Conservation (phyloP, 2,888 invertebrate genomes). For the Chymomyza caudatula region DNA sequence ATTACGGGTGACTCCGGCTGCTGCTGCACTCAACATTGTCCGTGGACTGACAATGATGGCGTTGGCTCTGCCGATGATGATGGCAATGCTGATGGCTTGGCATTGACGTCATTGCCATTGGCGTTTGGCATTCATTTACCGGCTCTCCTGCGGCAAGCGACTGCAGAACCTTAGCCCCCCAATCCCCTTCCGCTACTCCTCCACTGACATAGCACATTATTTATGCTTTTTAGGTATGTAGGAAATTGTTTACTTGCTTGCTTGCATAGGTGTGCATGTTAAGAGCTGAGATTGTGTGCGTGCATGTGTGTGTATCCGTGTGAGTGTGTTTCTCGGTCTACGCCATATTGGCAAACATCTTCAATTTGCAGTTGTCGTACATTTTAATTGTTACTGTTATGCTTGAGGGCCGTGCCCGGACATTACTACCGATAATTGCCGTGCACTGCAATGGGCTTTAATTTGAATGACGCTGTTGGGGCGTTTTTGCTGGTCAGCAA, state of each 20-base stretch:
- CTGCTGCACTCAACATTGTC: conserved; percentile 37
- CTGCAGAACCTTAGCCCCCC: background rate
- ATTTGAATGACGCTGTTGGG: conserved; percentile 16
- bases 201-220: conserved; percentile 50
- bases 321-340: too few species aligned
- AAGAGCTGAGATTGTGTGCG: conserved; percentile 5
- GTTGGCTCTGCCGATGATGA: conserved; percentile 29
- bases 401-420: conserved; percentile 29
- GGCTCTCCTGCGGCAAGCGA: background rate
- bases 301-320: conserved; percentile 13
- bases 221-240: conserved; percentile 64
- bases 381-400: conserved; percentile 71
- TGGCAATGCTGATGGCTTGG: background rate
- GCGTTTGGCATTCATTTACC: conserved; percentile 64
- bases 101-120: conserved; percentile 67
- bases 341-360: conserved; percentile 54
- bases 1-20: too few species aligned
- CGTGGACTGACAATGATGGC: conserved; percentile 55
- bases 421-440: background rate
- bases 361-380: conserved; percentile 73
- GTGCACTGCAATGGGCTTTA: conserved; percentile 3
- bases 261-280: conserved; percentile 9
- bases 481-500: background rate
- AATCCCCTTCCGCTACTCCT: background rate
- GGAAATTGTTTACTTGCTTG: conserved; percentile 30